phyloP scores from a whole-genome alignment of 2,113 vertebrate species.

The Oenanthe oenanthe region DNA sequence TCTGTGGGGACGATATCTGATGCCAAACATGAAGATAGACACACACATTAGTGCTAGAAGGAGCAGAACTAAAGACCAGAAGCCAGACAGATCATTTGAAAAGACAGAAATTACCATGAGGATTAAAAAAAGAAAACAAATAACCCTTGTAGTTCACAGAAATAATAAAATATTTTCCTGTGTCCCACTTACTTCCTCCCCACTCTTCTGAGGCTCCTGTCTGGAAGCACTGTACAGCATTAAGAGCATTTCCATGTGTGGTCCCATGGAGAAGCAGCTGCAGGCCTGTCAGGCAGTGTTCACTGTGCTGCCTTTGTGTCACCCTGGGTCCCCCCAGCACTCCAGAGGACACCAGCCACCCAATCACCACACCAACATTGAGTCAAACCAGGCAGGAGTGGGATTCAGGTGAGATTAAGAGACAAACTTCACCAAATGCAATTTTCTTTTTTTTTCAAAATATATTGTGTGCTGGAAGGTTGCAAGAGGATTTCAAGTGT shows the following conservation, averaged over 20 bases:
- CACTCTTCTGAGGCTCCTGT: neutral
- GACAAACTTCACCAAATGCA: neutral
- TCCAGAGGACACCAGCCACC: neutral
- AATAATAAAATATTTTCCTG: neutral
- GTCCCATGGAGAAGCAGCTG: neutral
- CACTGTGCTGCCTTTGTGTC: rapidly evolving
- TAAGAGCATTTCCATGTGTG: neutral
- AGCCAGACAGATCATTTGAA: neutral
- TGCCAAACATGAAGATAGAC: neutral
- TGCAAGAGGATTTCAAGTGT: rapidly evolving
- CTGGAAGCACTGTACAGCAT: rapidly evolving
- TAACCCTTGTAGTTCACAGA: neutral
- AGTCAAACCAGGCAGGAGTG: neutral
- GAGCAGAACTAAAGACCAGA: neutral
- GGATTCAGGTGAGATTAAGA: neutral
- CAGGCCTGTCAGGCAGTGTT: neutral
- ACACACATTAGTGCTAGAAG: neutral
- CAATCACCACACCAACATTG: rapidly evolving
- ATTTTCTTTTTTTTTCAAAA: neutral
- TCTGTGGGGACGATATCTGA: neutral
- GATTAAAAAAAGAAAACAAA: neutral
- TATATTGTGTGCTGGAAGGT: neutral
- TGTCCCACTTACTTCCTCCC: neutral
- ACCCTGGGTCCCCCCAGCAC: neutral
- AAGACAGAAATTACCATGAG: neutral